Percentiles rank a stretch among this genome's conserved stretches.
These are phyloP conservation scores for Formica exsecta DNA, from an alignment of 1,140 invertebrate genomes.

Conservation along the genomic window DNA sequence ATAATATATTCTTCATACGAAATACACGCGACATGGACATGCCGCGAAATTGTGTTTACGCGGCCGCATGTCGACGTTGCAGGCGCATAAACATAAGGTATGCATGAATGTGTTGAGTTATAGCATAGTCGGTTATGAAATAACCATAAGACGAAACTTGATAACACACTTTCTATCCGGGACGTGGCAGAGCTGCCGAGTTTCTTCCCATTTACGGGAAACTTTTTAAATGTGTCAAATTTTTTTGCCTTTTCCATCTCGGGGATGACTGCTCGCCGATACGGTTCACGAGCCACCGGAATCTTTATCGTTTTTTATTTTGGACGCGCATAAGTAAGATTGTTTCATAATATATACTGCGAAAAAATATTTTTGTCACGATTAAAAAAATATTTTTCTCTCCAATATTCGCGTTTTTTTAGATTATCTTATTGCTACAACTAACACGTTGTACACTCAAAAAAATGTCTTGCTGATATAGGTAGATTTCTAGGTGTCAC, in stretches of 20 bases:
- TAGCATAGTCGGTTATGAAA: constrained; percentile 70
- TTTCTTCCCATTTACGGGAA: constrained; percentile 64
- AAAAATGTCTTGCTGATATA: too few species aligned
- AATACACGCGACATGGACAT: constrained; percentile 27
- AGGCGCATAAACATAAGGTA: constrained; percentile 63
- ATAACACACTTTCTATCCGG: constrained; percentile 70
- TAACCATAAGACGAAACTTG: constrained; percentile 75
- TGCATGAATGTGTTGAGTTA: constrained; percentile 72
- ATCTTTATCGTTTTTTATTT: constrained; percentile 1
- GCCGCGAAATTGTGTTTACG: constrained; percentile 61
- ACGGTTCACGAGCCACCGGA: not conserved
- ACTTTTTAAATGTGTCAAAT: constrained; percentile 71
- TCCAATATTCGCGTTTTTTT: not conserved
- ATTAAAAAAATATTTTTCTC: not conserved
- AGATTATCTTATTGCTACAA: not conserved
- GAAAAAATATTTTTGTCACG: not conserved
- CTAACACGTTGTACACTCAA: not conserved
- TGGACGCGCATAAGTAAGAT: not conserved
- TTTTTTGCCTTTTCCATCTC: constrained; percentile 36
- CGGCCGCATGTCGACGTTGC: constrained; percentile 47
- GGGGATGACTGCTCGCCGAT: constrained; percentile 6
- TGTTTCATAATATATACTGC: not conserved
- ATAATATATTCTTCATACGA: constrained; percentile 65
- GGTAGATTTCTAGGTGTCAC: too few species aligned
- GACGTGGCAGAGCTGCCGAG: constrained; percentile 19